phyloP scores from a whole-genome alignment of 2,797 vertebrate genomes.

The Acestrorhynchus altus region DNA sequence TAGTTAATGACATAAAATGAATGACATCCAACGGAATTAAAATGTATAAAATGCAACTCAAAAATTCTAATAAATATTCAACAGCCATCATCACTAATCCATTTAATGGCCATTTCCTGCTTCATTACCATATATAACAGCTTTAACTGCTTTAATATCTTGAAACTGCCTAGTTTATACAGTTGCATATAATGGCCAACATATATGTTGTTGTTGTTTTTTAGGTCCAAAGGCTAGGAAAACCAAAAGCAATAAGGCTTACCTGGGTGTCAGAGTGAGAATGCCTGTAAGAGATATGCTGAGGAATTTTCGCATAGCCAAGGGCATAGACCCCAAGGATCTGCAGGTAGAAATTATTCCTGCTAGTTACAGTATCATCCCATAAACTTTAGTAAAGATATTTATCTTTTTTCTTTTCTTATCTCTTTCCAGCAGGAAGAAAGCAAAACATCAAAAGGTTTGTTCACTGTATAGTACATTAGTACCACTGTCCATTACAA shows the following conservation, averaged over 20 bases:
- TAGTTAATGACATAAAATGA: too few species aligned
- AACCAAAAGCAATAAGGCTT: slow-evolving; percentile 72
- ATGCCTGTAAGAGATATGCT: slow-evolving; percentile 87
- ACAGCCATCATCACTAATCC: too few species aligned
- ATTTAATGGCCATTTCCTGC: too few species aligned
- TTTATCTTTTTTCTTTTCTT: slow-evolving; percentile 20
- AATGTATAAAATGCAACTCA: too few species aligned
- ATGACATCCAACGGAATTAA: too few species aligned
- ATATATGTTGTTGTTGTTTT: neutral
- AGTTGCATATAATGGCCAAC: neutral
- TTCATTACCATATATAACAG: too few species aligned
- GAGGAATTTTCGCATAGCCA: slow-evolving; percentile 77
- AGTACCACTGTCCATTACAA: neutral
- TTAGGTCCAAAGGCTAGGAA: slow-evolving; percentile 64
- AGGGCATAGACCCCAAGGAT: slow-evolving; percentile 68
- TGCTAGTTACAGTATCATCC: neutral
- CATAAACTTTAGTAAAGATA: neutral
- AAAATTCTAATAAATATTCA: too few species aligned
- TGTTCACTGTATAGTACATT: neutral
- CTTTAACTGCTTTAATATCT: too few species aligned
- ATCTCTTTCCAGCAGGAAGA: slow-evolving; percentile 55
- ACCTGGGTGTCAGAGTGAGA: slow-evolving; percentile 86
- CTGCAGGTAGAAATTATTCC: slow-evolving; percentile 69
- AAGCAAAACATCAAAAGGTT: slow-evolving; percentile 68
- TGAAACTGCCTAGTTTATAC: too few species aligned